phyloP scores from a whole-genome alignment of 2,113 vertebrate species.

The Phrynosoma blainvillii region DNA sequence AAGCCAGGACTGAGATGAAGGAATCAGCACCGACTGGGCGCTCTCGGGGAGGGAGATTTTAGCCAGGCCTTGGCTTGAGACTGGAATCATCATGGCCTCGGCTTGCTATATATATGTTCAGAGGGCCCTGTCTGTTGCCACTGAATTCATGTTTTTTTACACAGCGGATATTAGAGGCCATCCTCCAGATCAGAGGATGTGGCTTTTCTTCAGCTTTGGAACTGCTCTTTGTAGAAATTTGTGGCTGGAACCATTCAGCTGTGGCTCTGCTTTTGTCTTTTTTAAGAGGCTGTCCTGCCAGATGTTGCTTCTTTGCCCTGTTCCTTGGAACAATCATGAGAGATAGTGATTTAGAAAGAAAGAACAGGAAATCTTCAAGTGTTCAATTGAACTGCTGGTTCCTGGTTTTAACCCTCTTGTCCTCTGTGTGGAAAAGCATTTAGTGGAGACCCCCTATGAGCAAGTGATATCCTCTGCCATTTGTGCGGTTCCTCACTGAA shows the following conservation, averaged over 20 bases:
- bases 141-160: not conserved
- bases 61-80: too few relatives aligned
- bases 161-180: not conserved
- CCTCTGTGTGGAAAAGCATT: not conserved
- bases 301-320: not conserved
- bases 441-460: not conserved
- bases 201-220: too few relatives aligned
- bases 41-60: not conserved
- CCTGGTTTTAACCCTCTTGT: not conserved
- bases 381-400: too few relatives aligned
- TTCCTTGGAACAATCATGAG: not conserved
- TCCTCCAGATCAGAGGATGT: not conserved
- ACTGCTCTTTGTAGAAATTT: too few relatives aligned
- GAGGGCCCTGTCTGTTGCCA: not conserved
- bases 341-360: not conserved
- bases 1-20: not conserved
- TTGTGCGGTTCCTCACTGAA: not conserved
- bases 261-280: constrained; percentile 30
- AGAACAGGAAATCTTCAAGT: too few relatives aligned
- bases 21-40: not conserved
- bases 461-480: accelerated
- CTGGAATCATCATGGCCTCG: too few relatives aligned
- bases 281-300: constrained; percentile 30
- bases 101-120: not conserved
- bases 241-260: not conserved